Percentiles rank a stretch among this genome's conserved stretches.
Evolutionary conservation across 2,888 invertebrate species (phyloP).

Genomic region (Hypsopygia costalis): DNA sequence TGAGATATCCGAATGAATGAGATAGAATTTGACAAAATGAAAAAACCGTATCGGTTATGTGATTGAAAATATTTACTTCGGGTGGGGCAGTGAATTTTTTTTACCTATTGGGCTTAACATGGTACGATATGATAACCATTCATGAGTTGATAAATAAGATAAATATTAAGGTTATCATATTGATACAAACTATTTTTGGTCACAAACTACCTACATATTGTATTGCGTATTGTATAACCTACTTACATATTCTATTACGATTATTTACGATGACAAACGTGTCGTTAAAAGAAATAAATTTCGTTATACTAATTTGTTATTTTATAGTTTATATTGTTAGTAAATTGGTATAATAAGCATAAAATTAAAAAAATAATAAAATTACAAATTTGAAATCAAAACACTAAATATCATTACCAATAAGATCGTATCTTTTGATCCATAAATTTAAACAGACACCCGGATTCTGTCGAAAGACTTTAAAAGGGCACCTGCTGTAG

Average conservation of each 20-base stretch:
- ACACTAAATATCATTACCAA: neutral
- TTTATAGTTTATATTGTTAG: too few species aligned
- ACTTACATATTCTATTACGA: too few species aligned
- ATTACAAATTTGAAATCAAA: too few species aligned
- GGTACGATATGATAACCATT: neutral
- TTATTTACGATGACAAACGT: too few species aligned
- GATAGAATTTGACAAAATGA: neutral
- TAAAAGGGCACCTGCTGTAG: constrained; percentile 53
- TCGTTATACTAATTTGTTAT: too few species aligned
- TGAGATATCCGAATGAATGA: neutral
- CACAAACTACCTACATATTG: too few species aligned
- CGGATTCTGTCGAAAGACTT: constrained; percentile 5
- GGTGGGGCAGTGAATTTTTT: too few species aligned
- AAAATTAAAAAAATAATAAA: too few species aligned
- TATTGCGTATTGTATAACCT: too few species aligned
- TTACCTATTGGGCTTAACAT: neutral
- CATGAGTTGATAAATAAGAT: neutral
- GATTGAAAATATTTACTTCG: neutral
- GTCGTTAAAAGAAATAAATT: too few species aligned
- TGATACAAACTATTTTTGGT: neutral
- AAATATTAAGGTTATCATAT: neutral
- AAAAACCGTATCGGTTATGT: constrained; percentile 1
- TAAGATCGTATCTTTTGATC: neutral
- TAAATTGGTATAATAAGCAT: too few species aligned
- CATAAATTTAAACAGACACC: constrained; percentile 6